Conservation (phyloP, 2,113 vertebrate species). For the Megaleporinus macrocephalus region DNA sequence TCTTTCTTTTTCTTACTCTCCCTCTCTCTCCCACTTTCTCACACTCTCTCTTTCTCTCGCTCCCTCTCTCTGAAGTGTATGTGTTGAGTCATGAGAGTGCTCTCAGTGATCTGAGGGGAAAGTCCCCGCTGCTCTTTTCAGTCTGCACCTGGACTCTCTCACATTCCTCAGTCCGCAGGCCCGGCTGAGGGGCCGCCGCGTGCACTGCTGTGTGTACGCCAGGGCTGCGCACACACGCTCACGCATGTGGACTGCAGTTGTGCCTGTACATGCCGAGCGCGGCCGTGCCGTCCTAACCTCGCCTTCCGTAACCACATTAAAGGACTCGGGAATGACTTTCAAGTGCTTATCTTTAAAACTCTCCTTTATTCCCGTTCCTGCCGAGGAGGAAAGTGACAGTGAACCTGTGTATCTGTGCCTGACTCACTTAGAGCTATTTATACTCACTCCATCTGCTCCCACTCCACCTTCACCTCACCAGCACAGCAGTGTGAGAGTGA, state of each 20-base stretch:
- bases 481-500: slow-evolving; percentile 8
- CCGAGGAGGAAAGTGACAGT: slow-evolving; percentile 33
- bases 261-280: slow-evolving; percentile 38
- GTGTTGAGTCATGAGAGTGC: slow-evolving; percentile 46
- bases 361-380: background rate
- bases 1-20: background rate
- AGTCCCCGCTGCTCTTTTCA: slow-evolving; percentile 54
- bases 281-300: slow-evolving; percentile 20
- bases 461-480: slow-evolving; percentile 35
- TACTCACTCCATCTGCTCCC: slow-evolving; percentile 44
- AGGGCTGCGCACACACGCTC: background rate
- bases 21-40: background rate
- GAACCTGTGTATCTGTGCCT: slow-evolving; percentile 24
- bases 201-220: slow-evolving; percentile 25
- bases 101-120: slow-evolving; percentile 46
- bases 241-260: slow-evolving; percentile 38
- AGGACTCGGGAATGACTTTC: slow-evolving; percentile 30
- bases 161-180: slow-evolving; percentile 43
- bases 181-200: slow-evolving; percentile 45
- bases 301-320: slow-evolving; percentile 51
- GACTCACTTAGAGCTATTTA: slow-evolving; percentile 41
- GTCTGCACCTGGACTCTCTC: slow-evolving; percentile 56
- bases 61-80: slow-evolving; percentile 36
- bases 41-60: background rate
- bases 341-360: slow-evolving; percentile 36